phyloP scores from a whole-genome alignment of 1,140 invertebrate species.

The Atta texana region DNA sequence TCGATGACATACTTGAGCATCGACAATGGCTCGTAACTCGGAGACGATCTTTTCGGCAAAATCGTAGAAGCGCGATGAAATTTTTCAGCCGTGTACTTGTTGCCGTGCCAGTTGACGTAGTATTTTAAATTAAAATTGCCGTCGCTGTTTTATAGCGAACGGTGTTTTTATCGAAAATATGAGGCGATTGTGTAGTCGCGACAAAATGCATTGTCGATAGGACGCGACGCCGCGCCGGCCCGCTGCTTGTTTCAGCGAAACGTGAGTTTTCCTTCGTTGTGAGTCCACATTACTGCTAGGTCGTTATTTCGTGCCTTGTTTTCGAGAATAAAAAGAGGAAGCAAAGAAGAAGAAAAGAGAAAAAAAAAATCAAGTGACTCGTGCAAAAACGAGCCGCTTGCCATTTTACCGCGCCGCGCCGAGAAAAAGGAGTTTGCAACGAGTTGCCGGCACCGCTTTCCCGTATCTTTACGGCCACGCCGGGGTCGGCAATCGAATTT shows the following conservation, averaged over 20 bases:
- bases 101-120: not conserved
- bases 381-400: slow-evolving; percentile 53
- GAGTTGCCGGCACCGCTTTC: slow-evolving; percentile 22
- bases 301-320: slow-evolving; percentile 64
- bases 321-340: slow-evolving; percentile 23
- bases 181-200: slow-evolving; percentile 15
- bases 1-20: slow-evolving; percentile 27
- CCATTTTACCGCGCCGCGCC: slow-evolving; percentile 52
- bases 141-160: slow-evolving; percentile 33
- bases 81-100: slow-evolving; percentile 9
- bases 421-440: slow-evolving; percentile 55
- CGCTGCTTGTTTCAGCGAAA: slow-evolving; percentile 42
- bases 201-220: slow-evolving; percentile 38
- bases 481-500: slow-evolving; percentile 60
- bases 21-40: slow-evolving; percentile 36
- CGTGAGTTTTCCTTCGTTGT: slow-evolving; percentile 32
- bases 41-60: slow-evolving; percentile 47
- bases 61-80: slow-evolving; percentile 25
- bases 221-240: slow-evolving; percentile 14
- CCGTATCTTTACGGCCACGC: slow-evolving; percentile 47
- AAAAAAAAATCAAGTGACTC: slow-evolving; percentile 40
- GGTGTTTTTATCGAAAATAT: slow-evolving; percentile 47
- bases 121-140: slow-evolving; percentile 57
- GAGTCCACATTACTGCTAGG: slow-evolving; percentile 4
- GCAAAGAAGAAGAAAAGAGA: not conserved